Conservation (phyloP, 1,140 invertebrate genomes). For the Aricia agestis region DNA sequence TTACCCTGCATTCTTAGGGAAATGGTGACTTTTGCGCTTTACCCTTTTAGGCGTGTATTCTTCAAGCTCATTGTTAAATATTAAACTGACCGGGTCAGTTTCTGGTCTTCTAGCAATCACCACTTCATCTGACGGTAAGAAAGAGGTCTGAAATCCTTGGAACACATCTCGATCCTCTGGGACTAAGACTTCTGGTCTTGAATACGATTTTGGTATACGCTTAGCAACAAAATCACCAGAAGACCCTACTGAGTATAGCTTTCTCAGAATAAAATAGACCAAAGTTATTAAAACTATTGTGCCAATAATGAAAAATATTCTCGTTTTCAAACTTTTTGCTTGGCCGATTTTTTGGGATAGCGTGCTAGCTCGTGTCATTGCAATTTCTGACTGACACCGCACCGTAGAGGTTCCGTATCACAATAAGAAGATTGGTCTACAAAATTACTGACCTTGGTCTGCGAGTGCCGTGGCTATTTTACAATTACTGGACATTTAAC, state of each 20-base stretch:
- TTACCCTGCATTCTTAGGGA: too few species aligned
- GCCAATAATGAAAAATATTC: neutral
- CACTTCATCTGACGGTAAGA: slow-evolving; percentile 56
- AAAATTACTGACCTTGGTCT: slow-evolving; percentile 44
- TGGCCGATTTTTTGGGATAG: neutral
- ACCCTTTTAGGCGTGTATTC: slow-evolving; percentile 35
- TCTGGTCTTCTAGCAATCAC: slow-evolving; percentile 35
- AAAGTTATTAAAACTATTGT: neutral
- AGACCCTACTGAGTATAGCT: slow-evolving; percentile 39
- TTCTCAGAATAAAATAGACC: neutral
- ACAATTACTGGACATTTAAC: slow-evolving; percentile 17
- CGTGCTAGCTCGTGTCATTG: neutral
- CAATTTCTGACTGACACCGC: slow-evolving; percentile 49
- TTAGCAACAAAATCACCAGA: slow-evolving; percentile 54
- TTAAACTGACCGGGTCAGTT: slow-evolving; percentile 17
- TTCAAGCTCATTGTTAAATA: neutral
- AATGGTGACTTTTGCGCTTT: slow-evolving; percentile 46
- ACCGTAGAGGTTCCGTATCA: slow-evolving; percentile 49
- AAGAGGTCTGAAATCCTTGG: slow-evolving; percentile 63
- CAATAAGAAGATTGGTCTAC: slow-evolving; percentile 40
- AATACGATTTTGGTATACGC: slow-evolving; percentile 55
- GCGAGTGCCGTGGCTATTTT: slow-evolving; percentile 17
- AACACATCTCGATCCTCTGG: slow-evolving; percentile 66
- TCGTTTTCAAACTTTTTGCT: neutral
- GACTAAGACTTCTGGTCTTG: slow-evolving; percentile 50